phyloP scores from a whole-genome alignment of 2,797 vertebrate species.

The Notoglanidium macrostoma region DNA sequence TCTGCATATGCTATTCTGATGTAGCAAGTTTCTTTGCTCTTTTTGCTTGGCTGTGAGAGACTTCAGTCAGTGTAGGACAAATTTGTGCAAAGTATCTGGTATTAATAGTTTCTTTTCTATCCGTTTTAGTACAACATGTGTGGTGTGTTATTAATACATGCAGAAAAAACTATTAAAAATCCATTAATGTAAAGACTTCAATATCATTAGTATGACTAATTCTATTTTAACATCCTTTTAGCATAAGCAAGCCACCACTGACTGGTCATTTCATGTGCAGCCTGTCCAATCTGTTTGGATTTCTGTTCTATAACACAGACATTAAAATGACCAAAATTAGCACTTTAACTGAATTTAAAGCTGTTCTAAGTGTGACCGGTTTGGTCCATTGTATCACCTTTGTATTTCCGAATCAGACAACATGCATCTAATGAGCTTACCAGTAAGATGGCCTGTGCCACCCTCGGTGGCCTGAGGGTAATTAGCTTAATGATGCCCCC shows the following conservation, averaged over 20 bases:
- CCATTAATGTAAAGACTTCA: background rate
- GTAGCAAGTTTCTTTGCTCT: background rate
- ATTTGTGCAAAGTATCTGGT: background rate
- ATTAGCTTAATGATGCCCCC: conserved; percentile 68
- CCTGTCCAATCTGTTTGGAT: background rate
- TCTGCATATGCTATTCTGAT: background rate
- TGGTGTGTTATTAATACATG: background rate
- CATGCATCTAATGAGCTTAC: conserved; percentile 60
- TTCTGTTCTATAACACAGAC: background rate
- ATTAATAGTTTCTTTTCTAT: conserved; percentile 8
- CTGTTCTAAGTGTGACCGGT: conserved; percentile 1
- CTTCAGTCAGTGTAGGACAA: background rate
- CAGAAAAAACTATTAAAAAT: background rate
- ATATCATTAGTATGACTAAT: background rate
- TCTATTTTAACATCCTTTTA: background rate
- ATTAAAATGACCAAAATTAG: background rate
- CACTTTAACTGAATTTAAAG: background rate
- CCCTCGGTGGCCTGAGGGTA: conserved; percentile 59
- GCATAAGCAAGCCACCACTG: background rate
- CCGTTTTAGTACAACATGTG: background rate
- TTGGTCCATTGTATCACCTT: conserved; percentile 8
- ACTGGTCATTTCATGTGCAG: background rate
- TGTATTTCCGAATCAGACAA: conserved; percentile 53
- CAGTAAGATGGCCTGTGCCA: conserved; percentile 53
- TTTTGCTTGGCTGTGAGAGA: background rate